phyloP scores from a whole-genome alignment of 2,888 invertebrate species.

The Strigamia crassipes region DNA sequence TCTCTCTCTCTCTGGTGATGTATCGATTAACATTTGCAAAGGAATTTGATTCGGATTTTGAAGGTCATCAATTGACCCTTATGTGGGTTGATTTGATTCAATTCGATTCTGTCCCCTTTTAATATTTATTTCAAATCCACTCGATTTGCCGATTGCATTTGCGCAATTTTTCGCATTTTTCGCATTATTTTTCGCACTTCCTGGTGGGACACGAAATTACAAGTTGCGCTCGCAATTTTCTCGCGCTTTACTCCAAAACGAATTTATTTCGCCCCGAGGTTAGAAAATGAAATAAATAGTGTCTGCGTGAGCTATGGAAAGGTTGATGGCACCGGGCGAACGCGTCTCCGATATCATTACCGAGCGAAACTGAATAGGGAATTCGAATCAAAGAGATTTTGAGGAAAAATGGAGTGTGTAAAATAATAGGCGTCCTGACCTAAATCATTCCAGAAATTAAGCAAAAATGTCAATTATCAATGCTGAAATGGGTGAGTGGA shows the following conservation, averaged over 20 bases:
- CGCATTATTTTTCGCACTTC: too few species aligned
- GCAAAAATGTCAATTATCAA: conserved; percentile 13
- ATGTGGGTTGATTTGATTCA: conserved; percentile 19
- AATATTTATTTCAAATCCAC: not conserved
- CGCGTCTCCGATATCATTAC: not conserved
- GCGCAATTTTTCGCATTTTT: too few species aligned
- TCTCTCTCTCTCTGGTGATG: not conserved
- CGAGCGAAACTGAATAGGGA: not conserved
- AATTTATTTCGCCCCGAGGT: not conserved
- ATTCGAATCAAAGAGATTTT: not conserved
- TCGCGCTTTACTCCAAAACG: not conserved
- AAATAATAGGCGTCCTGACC: not conserved
- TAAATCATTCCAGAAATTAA: not conserved
- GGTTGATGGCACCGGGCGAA: conserved; percentile 11
- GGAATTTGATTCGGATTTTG: not conserved
- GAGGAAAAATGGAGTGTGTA: not conserved
- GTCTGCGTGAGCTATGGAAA: not conserved
- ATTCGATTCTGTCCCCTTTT: not conserved
- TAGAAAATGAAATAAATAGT: not conserved
- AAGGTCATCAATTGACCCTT: not conserved
- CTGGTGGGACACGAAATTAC: not conserved
- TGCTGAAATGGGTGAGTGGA: not conserved
- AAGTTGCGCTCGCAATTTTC: not conserved
- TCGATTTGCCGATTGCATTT: not conserved
- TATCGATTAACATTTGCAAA: conserved; percentile 6